Base-by-base conservation (phyloP, 2,888 invertebrate species). In the Schizotus pectinicornis region DNA sequence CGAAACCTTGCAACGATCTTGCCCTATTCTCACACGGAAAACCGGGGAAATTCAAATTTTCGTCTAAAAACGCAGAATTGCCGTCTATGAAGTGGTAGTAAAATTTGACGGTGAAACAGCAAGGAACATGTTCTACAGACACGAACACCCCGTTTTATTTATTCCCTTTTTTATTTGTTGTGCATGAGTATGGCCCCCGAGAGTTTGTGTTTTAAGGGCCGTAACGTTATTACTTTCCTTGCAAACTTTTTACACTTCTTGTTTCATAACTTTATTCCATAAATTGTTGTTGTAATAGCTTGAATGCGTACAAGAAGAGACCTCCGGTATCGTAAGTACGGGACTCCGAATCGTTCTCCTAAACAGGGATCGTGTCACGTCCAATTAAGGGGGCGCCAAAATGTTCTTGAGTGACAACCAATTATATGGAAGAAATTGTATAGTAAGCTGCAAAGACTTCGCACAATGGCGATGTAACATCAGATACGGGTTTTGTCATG, bases 221-320 rank as follows among this genome's bases (percentile, higher is more conserved):
- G 34, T 6, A 41, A 31, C 13, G 31, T 49, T 48, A 47, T 47
- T 47, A 47, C 47, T 12, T 46, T 46, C 36, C 36, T 9, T 46
- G 35, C 14, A 46, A 46, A 35, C 46, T 22, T 47, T 47, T 47
- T 41, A 41, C 14, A 41, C 41, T 41, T 22, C 5, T 22, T 41
- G 41, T 41, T 41, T 41, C 36, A 47, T 47, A 47, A 35, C 47
- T 47, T 36, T 36, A 14, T 47, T 47, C 22, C 47, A 47, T 47
- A 47, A 47, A 47, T 47, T 47, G 14, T 7, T 47, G 22, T 12
- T 5, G 9, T n/a, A 46, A 13, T 46, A 13, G 41, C 8, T 30
- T 22, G 41, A 7, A 41, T 41, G 2, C 14, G 45, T 34, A n/a
- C n/a, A 34, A 6, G 7, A n/a, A 7, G 11, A 46, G 33, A 13